Base-by-base conservation (phyloP, 2,888 invertebrate species). In the Sinohyriopsis cumingii region DNA sequence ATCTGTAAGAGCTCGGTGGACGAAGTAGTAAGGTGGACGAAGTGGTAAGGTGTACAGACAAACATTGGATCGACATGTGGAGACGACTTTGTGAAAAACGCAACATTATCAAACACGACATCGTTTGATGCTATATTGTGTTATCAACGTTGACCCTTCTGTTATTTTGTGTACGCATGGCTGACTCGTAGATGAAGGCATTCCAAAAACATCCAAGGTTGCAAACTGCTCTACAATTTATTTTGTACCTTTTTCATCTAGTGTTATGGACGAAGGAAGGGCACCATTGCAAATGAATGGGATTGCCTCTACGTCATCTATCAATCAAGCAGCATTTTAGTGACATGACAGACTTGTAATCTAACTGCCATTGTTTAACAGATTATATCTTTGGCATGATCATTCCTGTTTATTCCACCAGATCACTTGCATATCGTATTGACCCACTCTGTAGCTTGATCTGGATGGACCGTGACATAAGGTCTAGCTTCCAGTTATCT, bases 401-500 rank as follows among this genome's bases (percentile, higher is more conserved):
- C 71, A 33, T 73, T 57, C 12, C 65, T 67, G 15, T 66, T 68
- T 54, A 71, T 68, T 24, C 68, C 74, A 24, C 57, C 67, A 19
- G 68, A 56, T n/a, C 68, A 54, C 24, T 71, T 71, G 45, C 74
- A 73, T 9, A 56, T 59, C 62, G 54, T 64, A 55, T 70, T 66
- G 12, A 73, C 56, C 64, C 73, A 63, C 60, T 66, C 63, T 45
- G 69, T 72, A 22, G 55, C 72, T 12, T 63, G 57, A 22, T 72
- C 63, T 20, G 25, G 63, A n/a, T n/a, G 63, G 67, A 9, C 67
- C 55, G 22, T 71, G 59, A 72, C 25, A 68, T 65, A 20, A 76
- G 28, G 55, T 71, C 71, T 1, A 76, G 65, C 19, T 55, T 22
- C 73, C 73, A 75, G 57, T 71, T 65, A 3, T 73, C 73, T 33